These are phyloP conservation scores for Ptilorrhoa leucosticta DNA, from an alignment of 2,113 vertebrate genomes.

Conservation along the genomic window DNA sequence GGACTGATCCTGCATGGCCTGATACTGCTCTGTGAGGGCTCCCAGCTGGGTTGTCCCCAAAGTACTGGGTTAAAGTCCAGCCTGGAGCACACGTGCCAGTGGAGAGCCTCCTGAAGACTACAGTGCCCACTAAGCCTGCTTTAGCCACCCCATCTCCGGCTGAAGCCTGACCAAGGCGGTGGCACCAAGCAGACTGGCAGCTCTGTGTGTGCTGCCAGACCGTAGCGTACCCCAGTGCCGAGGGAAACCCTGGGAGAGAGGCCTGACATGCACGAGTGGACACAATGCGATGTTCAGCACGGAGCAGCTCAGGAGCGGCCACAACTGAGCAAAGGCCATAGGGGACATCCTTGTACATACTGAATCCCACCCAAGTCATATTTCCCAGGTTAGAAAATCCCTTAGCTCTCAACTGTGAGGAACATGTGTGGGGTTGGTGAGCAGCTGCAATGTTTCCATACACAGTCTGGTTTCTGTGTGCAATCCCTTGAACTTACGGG, in stretches of 20 bases:
- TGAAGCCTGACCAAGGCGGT: fast-evolving
- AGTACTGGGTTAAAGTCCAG: not conserved
- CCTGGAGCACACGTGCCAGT: not conserved
- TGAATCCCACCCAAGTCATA: not conserved
- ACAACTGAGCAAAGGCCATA: fast-evolving
- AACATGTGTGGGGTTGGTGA: not conserved
- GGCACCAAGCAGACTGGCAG: not conserved
- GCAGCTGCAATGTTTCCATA: not conserved
- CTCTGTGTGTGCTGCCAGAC: not conserved
- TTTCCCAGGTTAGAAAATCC: not conserved
- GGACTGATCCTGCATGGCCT: not conserved
- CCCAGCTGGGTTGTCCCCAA: not conserved
- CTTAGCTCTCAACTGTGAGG: not conserved
- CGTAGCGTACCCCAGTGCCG: not conserved
- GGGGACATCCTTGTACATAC: not conserved
- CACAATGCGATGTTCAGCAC: not conserved
- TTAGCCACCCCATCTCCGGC: not conserved
- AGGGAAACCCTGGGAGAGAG: not conserved
- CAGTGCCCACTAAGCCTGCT: not conserved
- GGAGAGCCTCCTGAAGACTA: not conserved
- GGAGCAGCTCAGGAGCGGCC: not conserved
- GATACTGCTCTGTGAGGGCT: not conserved
- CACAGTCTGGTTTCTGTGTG: not conserved
- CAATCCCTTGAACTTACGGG: not conserved
- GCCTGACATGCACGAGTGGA: not conserved